Evolutionary conservation across 2,888 invertebrate genomes (phyloP).

Genomic region (Hypomecis atomaria): DNA sequence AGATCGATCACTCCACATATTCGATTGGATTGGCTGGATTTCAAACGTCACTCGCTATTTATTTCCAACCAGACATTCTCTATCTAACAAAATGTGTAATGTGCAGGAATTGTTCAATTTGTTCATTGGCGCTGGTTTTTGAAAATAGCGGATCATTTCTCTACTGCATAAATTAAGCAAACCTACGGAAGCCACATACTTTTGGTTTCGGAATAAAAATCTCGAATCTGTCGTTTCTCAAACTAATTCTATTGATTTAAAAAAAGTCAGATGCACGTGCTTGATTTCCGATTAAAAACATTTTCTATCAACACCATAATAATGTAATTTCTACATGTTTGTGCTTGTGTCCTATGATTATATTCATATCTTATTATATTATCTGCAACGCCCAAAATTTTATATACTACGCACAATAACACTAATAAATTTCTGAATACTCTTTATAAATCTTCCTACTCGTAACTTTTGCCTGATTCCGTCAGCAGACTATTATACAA

Average conservation of each 20-base stretch:
- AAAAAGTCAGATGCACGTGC: background rate
- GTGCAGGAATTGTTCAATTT: background rate
- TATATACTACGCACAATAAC: slow-evolving; percentile 17
- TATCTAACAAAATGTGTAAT: slow-evolving; percentile 22
- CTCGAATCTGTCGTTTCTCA: background rate
- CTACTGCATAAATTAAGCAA: too few species aligned
- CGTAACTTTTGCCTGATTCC: slow-evolving; percentile 19
- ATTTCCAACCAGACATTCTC: slow-evolving; percentile 50
- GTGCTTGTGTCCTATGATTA: slow-evolving; percentile 12
- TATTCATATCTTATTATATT: background rate
- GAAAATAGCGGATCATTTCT: too few species aligned
- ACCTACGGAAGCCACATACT: background rate
- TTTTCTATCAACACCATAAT: slow-evolving; percentile 5
- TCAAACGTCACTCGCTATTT: slow-evolving; percentile 71
- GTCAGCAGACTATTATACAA: slow-evolving; percentile 18
- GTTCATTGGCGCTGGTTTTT: background rate
- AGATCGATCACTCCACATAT: slow-evolving; percentile 44
- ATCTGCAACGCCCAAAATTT: slow-evolving; percentile 8
- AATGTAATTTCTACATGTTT: slow-evolving; percentile 3
- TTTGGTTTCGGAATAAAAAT: background rate
- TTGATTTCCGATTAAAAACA: slow-evolving; percentile 9
- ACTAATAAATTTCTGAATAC: slow-evolving; percentile 19
- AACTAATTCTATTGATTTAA: background rate
- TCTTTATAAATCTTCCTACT: slow-evolving; percentile 18
- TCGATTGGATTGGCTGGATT: slow-evolving; percentile 68